These are phyloP conservation scores for Trichoplusia ni DNA, from an alignment of 1,140 invertebrate genomes.

Conservation along the genomic window DNA sequence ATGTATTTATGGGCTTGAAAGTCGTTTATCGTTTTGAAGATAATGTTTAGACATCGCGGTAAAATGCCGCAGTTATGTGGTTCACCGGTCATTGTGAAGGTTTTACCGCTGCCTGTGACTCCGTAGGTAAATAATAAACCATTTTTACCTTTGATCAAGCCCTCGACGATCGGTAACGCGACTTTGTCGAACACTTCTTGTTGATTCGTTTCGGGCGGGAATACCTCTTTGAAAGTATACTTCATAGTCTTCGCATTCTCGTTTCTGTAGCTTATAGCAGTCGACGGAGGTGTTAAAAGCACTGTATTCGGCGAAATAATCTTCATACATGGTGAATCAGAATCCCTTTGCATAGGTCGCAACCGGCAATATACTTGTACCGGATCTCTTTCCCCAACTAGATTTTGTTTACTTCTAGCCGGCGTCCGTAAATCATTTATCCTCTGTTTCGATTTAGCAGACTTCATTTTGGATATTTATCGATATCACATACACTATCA, in stretches of 20 bases:
- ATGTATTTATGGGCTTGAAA: conserved; percentile 91
- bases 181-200: conserved; percentile 92
- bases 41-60: conserved; percentile 93
- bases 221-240: conserved; percentile 92
- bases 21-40: conserved; percentile 94
- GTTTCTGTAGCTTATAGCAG: conserved; percentile 84
- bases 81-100: conserved; percentile 95
- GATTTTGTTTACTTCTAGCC: conserved; percentile 71
- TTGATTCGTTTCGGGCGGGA: conserved; percentile 89
- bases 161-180: conserved; percentile 93
- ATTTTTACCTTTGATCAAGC: conserved; percentile 91
- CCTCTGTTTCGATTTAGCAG: conserved; percentile 72
- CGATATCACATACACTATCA: conserved; percentile 42
- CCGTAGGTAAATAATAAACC: conserved; percentile 97
- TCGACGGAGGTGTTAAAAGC: conserved; percentile 85
- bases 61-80: conserved; percentile 91
- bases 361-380: conserved; percentile 94
- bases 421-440: conserved; percentile 73
- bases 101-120: conserved; percentile 98
- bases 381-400: conserved; percentile 82
- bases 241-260: conserved; percentile 86
- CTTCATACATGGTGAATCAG: conserved; percentile 87
- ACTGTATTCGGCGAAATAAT: conserved; percentile 87
- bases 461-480: conserved; percentile 62
- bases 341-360: conserved; percentile 86